Percentiles rank a stretch among this genome's conserved stretches.
Conservation (phyloP, 2,888 invertebrate species). For the Aethes cnicana region DNA sequence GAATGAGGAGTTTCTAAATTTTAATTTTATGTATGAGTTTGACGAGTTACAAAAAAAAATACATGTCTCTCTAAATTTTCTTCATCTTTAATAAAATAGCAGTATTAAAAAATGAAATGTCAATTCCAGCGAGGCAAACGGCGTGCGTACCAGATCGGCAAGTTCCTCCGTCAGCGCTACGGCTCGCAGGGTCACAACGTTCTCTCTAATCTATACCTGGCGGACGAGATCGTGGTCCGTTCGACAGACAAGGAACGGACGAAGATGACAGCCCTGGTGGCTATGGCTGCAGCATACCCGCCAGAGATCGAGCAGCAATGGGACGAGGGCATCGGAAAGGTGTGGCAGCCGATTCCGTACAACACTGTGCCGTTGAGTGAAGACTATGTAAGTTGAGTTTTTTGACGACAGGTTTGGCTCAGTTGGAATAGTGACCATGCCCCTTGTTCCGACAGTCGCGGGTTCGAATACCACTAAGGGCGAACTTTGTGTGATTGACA, state of each 20-base stretch:
- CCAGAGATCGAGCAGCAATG: conserved; percentile 68
- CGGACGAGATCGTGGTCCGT: conserved; percentile 58
- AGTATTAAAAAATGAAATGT: too few relatives aligned
- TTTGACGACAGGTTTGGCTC: too few relatives aligned
- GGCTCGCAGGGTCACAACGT: conserved; percentile 51
- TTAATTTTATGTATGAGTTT: too few relatives aligned
- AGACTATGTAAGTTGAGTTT: conserved; percentile 64
- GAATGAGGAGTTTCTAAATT: too few relatives aligned
- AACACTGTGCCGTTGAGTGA: conserved; percentile 58
- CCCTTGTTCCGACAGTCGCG: too few relatives aligned
- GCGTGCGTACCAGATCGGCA: conserved; percentile 62
- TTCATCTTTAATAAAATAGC: too few relatives aligned
- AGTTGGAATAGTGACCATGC: too few relatives aligned
- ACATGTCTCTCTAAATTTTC: too few relatives aligned
- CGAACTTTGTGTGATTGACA: too few relatives aligned
- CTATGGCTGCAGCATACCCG: conserved; percentile 68
- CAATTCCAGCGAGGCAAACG: conserved; percentile 59
- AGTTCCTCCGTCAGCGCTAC: conserved; percentile 60
- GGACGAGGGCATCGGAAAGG: conserved; percentile 63
- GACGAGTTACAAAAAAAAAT: too few relatives aligned
- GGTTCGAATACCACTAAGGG: too few relatives aligned
- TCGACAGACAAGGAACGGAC: conserved; percentile 74
- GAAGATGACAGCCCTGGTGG: conserved; percentile 68
- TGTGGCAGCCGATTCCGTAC: conserved; percentile 75
- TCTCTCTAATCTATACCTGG: conserved; percentile 58